Evolutionary conservation across 2,888 invertebrate species (phyloP).

Genomic region (Agriopis marginaria): DNA sequence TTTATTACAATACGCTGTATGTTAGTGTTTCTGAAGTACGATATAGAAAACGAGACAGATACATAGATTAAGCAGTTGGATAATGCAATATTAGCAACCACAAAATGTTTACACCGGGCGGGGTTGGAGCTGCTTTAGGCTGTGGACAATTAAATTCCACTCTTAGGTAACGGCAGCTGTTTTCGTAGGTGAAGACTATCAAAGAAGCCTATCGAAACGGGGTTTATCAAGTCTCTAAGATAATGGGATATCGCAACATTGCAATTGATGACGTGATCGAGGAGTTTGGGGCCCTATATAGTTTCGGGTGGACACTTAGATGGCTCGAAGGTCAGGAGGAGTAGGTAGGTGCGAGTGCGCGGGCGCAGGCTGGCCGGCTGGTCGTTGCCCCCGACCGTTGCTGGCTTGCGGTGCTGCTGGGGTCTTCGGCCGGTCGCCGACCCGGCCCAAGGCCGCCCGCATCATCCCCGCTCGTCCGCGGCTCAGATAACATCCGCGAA

Average conservation of each 20-base stretch:
- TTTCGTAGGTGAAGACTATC: neutral
- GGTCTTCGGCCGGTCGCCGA: conserved; percentile 86
- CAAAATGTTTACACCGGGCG: conserved; percentile 3
- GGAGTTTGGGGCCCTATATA: conserved; percentile 48
- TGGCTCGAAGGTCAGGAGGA: conserved; percentile 65
- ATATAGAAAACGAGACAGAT: conserved; percentile 17
- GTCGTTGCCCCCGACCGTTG: conserved; percentile 86
- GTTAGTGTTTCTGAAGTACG: conserved; percentile 27
- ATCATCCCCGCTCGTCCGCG: conserved; percentile 79
- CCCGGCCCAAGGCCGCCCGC: conserved; percentile 84
- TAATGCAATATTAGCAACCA: conserved; percentile 22
- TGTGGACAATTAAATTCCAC: neutral
- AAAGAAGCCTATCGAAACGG: conserved; percentile 8
- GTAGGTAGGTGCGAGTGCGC: conserved; percentile 66
- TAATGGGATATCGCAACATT: conserved; percentile 32
- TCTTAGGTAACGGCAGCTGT: neutral
- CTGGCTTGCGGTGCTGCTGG: conserved; percentile 82
- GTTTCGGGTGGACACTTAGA: conserved; percentile 50
- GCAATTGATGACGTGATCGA: conserved; percentile 38
- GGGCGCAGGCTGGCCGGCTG: conserved; percentile 71
- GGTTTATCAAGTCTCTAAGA: conserved; percentile 15
- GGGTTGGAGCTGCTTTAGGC: neutral
- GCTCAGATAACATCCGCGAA: conserved; percentile 69
- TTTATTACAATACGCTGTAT: conserved; percentile 34
- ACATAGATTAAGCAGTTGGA: conserved; percentile 2